These are phyloP conservation scores for Acrossocheilus wenchowensis DNA, from an alignment of 2,797 vertebrate genomes.

Conservation along the genomic window DNA sequence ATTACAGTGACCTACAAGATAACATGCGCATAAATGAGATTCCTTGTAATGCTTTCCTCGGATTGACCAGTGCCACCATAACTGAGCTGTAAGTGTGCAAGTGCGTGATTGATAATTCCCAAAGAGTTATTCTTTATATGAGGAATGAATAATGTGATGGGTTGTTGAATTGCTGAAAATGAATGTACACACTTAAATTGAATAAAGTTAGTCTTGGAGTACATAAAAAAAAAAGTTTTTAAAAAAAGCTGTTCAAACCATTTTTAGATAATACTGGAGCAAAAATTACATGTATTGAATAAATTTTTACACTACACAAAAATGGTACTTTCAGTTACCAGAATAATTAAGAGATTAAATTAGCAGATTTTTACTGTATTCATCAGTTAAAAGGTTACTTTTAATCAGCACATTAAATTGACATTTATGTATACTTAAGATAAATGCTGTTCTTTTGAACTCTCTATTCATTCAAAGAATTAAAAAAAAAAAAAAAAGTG, in stretches of 20 bases:
- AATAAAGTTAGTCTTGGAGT: not conserved
- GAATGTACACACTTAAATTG: not conserved
- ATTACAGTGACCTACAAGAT: slow-evolving; percentile 75
- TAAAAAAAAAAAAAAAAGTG: not conserved
- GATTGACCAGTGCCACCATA: slow-evolving; percentile 76
- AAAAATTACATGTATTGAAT: not conserved
- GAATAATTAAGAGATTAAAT: too few species aligned
- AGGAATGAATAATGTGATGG: not conserved
- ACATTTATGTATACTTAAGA: not conserved
- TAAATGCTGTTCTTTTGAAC: not conserved
- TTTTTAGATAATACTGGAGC: not conserved
- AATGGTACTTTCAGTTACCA: not conserved
- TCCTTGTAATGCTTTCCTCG: slow-evolving; percentile 78
- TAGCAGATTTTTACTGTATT: not conserved
- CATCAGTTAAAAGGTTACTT: not conserved
- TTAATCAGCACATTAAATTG: not conserved
- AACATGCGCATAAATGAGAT: slow-evolving; percentile 75
- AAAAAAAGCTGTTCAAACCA: not conserved
- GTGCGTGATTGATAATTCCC: not conserved
- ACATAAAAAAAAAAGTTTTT: not conserved
- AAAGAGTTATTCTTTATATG: not conserved
- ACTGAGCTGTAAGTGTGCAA: slow-evolving; percentile 73
- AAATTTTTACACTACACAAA: too few species aligned
- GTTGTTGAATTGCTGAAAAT: not conserved
- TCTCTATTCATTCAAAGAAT: not conserved